Evolutionary conservation across 2,888 invertebrate genomes (phyloP), one percentile per base, ranked within the genome.

Genomic region (Octonoba sinensis): DNA sequence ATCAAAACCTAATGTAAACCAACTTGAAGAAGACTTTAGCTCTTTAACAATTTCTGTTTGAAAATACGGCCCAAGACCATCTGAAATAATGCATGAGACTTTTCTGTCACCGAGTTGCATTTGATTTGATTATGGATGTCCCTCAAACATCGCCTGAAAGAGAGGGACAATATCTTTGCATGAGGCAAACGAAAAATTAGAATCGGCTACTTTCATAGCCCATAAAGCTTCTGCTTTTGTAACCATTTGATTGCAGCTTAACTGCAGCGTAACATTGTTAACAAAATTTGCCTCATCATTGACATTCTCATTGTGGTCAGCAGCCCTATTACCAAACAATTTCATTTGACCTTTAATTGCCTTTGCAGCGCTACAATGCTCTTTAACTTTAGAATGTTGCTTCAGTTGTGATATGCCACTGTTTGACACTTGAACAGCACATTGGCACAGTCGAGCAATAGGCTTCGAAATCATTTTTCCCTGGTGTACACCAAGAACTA

Each of bases 1-100:
- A 51, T 51, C 51, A 8, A 51, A 51, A 3, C 3, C 51, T 8
- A 51, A 18, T 4, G 51, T 51, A 8, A 51, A 51, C 1, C 1
- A 51, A 51, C 11, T 51, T 18, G 4, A 47, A 47, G 54, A 15
- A 54, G 0, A 8, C 6, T 54, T 54, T 8, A 54, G 18, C 18
- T 54, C 54, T 11, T 11, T 6, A 15, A 54, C 54, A 18, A 8
- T 18, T 18, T 54, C n/a, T 11, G 15, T 18, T 18, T 18, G 54
- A 8, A 54, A 54, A 54, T 54, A 54, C 13, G 54, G 54, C 6
- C 54, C 54, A 54, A 54, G 54, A 54, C 54, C 54, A 15, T 54
- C 15, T 18, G 54, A 54, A 11, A 54, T 8, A 18, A 51, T 18
- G 8, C 8, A 51, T 4, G 51, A 51, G 8, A 51, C 51, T 51